Conservation (phyloP, 1,140 invertebrate species). For the Drosophila triauraria region DNA sequence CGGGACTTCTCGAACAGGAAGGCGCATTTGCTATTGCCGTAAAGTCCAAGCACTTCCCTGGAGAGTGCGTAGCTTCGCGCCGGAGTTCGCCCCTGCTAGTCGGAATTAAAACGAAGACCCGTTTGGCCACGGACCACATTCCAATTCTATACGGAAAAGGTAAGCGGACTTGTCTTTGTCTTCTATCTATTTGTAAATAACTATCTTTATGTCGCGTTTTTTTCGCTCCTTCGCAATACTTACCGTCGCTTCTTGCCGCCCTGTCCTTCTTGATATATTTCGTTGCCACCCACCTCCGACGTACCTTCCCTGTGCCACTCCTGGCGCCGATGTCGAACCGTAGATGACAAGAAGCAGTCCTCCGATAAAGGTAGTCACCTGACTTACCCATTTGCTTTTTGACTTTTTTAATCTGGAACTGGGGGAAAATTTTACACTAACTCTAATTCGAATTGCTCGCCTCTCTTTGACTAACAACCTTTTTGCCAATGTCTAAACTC, state of each 20-base stretch:
- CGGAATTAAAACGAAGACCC: slow-evolving; percentile 97
- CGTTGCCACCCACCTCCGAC: slow-evolving; percentile 31
- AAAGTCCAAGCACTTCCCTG: slow-evolving; percentile 98
- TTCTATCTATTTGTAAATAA: slow-evolving; percentile 60
- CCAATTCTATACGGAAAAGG: slow-evolving; percentile 95
- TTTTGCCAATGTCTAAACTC: background rate
- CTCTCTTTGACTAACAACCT: slow-evolving; percentile 4
- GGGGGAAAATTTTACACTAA: slow-evolving; percentile 15
- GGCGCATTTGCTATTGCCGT: slow-evolving; percentile 99
- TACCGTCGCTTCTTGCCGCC: slow-evolving; percentile 32
- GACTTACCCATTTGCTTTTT: slow-evolving; percentile 26
- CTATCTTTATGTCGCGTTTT: slow-evolving; percentile 54
- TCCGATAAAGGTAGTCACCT: slow-evolving; percentile 75
- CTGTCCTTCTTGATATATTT: slow-evolving; percentile 22
- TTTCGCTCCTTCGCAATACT: slow-evolving; percentile 39
- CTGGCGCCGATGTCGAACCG: slow-evolving; percentile 38
- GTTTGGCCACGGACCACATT: slow-evolving; percentile 97
- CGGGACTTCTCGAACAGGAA: slow-evolving; percentile 87
- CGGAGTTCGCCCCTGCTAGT: slow-evolving; percentile 98
- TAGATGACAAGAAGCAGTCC: slow-evolving; percentile 75
- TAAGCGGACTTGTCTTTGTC: slow-evolving; percentile 45
- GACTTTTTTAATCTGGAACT: slow-evolving; percentile 24
- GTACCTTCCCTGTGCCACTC: slow-evolving; percentile 30
- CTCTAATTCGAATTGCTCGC: slow-evolving; percentile 12
- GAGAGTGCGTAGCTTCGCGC: slow-evolving; percentile 98